Conservation (phyloP, 2,888 invertebrate species). For the Eupithecia subumbrata region DNA sequence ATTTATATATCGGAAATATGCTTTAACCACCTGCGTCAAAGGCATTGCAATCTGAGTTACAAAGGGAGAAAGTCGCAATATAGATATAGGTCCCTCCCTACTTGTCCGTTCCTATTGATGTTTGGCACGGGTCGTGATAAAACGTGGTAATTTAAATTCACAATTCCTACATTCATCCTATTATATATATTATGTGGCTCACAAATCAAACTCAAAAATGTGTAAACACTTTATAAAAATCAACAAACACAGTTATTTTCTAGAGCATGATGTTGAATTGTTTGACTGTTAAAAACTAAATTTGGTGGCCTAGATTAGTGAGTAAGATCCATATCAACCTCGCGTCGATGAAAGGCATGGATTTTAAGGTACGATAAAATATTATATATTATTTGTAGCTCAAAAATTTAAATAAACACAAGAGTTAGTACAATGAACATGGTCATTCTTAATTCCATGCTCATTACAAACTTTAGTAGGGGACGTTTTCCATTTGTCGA, state of each 20-base stretch:
- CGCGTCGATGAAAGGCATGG: too few relatives aligned
- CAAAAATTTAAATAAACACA: too few relatives aligned
- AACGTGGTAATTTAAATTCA: not conserved
- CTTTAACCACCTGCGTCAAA: slow-evolving; percentile 40
- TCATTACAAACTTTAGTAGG: not conserved
- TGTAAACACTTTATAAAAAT: too few relatives aligned
- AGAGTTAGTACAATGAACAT: too few relatives aligned
- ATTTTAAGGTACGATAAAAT: too few relatives aligned
- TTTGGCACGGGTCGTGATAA: not conserved
- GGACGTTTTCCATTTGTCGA: not conserved
- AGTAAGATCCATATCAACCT: too few relatives aligned
- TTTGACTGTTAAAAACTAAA: not conserved
- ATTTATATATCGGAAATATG: slow-evolving; percentile 43
- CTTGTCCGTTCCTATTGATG: not conserved
- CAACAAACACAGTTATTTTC: not conserved
- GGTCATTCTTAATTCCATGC: not conserved
- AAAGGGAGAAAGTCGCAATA: slow-evolving; percentile 19
- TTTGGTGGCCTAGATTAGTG: not conserved
- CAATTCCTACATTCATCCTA: too few relatives aligned
- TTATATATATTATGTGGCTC: not conserved
- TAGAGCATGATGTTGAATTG: not conserved
- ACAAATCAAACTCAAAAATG: not conserved
- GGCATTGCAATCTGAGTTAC: slow-evolving; percentile 22
- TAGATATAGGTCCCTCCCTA: not conserved
- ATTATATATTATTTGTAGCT: too few relatives aligned